A percentile compares a stretch with the other conserved stretches of the same genome.
Evolutionary conservation across 2,888 invertebrate species (phyloP).

Genomic region (Venusia cambrica): DNA sequence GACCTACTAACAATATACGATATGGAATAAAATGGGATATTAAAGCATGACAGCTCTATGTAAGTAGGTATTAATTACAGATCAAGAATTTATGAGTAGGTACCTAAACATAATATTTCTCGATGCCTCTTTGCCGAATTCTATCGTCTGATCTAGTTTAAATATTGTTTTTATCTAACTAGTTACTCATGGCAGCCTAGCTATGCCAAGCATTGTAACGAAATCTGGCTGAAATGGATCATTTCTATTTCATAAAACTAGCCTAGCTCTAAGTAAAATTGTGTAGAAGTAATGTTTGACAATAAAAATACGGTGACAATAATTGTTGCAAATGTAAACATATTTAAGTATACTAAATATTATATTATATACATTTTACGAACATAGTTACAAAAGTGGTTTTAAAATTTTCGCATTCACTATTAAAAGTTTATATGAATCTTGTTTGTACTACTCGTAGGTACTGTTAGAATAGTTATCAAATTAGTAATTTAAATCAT

Average conservation of each 20-base stretch:
- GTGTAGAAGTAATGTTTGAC: slow-evolving; percentile 21
- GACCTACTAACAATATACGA: too few species aligned
- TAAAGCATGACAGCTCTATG: too few species aligned
- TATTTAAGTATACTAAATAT: slow-evolving; percentile 10
- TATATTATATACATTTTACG: too few species aligned
- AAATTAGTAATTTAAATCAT: slow-evolving; percentile 27
- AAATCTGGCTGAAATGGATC: slow-evolving; percentile 8
- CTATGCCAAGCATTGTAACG: slow-evolving; percentile 1
- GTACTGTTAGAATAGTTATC: slow-evolving; percentile 23
- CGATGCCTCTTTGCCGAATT: slow-evolving; percentile 17
- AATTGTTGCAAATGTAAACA: slow-evolving; percentile 14
- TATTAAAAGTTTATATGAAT: too few species aligned
- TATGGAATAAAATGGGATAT: too few species aligned
- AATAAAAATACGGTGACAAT: slow-evolving; percentile 22
- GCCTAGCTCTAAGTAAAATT: slow-evolving; percentile 12
- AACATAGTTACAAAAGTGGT: slow-evolving; percentile 11
- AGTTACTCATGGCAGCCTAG: too few species aligned
- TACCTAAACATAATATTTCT: slow-evolving; percentile 4
- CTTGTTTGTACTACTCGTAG: too few species aligned
- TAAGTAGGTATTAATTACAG: too few species aligned
- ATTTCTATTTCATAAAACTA: slow-evolving; percentile 19
- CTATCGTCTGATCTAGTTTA: slow-evolving; percentile 14
- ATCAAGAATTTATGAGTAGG: slow-evolving; percentile 14
- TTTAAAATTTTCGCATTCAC: slow-evolving; percentile 17
- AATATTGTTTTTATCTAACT: slow-evolving; percentile 6